Percentiles rank a stretch among this genome's conserved stretches.
Evolutionary conservation across 2,888 invertebrate species (phyloP).

Genomic region (Homarus gammarus): DNA sequence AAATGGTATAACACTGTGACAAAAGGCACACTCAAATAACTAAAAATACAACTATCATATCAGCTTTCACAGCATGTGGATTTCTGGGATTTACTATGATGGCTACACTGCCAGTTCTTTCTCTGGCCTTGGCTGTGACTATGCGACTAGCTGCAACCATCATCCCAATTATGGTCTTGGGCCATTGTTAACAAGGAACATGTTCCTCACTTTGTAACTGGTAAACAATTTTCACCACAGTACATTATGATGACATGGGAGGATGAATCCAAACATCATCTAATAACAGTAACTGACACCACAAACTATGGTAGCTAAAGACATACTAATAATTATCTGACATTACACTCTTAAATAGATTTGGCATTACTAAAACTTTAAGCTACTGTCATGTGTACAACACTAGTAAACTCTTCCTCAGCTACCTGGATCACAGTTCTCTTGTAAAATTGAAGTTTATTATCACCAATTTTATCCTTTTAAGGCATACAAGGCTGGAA

Average conservation of each 20-base stretch:
- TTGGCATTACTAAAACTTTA: neutral
- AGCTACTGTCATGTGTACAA: neutral
- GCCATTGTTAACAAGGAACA: neutral
- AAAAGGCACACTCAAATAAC: conserved; percentile 38
- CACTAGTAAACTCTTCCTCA: neutral
- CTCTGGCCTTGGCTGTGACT: neutral
- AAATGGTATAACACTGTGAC: conserved; percentile 7
- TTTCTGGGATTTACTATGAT: conserved; percentile 21
- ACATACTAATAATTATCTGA: neutral
- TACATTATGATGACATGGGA: neutral
- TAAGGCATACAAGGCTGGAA: neutral
- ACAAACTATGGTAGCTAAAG: neutral
- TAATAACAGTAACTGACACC: neutral
- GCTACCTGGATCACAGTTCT: neutral
- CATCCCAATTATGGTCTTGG: neutral
- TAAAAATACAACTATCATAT: neutral
- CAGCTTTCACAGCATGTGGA: neutral
- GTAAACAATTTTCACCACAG: neutral
- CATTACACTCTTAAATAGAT: neutral
- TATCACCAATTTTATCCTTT: neutral
- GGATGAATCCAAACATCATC: neutral
- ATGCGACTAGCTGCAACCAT: neutral
- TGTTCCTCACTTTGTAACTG: neutral
- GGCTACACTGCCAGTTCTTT: conserved; percentile 11
- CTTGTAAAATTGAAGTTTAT: neutral